Conservation (phyloP, 2,113 vertebrate genomes). For the Macrotis lagotis region DNA sequence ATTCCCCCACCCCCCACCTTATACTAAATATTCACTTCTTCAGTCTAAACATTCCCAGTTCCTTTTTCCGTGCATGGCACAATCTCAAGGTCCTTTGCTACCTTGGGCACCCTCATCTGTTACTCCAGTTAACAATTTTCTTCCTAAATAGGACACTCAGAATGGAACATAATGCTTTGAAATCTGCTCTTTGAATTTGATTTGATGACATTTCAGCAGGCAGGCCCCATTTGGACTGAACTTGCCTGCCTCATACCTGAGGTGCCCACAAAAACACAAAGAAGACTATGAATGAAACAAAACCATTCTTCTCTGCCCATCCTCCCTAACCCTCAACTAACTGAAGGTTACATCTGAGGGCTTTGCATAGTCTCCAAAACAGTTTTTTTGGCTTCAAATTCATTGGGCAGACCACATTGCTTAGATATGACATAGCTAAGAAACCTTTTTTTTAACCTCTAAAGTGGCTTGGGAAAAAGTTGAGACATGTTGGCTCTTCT, state of each 20-base stretch:
- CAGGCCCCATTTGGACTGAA: background rate
- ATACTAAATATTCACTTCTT: too few relatives aligned
- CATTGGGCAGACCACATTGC: background rate
- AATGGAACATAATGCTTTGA: background rate
- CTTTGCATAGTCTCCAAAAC: background rate
- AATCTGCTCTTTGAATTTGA: background rate
- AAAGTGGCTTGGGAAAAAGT: background rate
- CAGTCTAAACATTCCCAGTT: background rate
- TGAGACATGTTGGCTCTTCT: background rate
- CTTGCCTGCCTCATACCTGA: background rate
- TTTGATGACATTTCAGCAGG: background rate
- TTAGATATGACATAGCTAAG: background rate
- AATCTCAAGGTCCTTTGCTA: background rate
- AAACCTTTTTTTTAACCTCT: background rate
- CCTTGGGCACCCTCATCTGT: background rate
- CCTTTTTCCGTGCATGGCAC: background rate
- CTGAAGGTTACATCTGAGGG: background rate
- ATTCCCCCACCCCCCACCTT: too few relatives aligned
- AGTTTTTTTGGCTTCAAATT: background rate
- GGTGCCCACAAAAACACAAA: background rate
- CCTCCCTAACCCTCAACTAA: background rate
- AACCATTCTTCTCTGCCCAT: conserved; percentile 5
- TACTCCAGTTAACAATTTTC: background rate
- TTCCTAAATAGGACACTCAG: background rate
- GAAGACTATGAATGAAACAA: background rate